phyloP scores from a whole-genome alignment of 2,888 invertebrate genomes.

The Cheilosia variabilis region DNA sequence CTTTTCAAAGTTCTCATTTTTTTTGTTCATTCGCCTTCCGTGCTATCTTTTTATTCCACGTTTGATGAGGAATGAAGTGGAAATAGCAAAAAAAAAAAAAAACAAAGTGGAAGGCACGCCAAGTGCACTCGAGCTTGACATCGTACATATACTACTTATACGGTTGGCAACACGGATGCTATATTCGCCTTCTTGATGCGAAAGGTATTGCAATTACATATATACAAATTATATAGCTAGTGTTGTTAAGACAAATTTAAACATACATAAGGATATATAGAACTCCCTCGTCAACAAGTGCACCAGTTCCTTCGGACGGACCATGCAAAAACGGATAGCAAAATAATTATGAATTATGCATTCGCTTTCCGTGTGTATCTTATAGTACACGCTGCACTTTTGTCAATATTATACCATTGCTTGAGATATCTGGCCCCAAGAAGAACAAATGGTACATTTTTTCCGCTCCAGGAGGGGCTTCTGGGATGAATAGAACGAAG shows the following conservation, averaged over 20 bases:
- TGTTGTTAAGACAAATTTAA: slow-evolving; percentile 52
- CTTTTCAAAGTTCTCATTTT: slow-evolving; percentile 45
- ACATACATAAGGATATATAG: slow-evolving; percentile 34
- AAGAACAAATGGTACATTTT: slow-evolving; percentile 9
- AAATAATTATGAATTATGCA: slow-evolving; percentile 65
- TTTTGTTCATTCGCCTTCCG: slow-evolving; percentile 11
- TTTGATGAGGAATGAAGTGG: slow-evolving; percentile 38
- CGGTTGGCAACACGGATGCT: slow-evolving; percentile 56
- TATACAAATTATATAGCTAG: no score
- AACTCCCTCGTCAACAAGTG: slow-evolving; percentile 50
- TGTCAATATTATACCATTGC: slow-evolving; percentile 61
- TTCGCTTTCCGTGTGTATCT: slow-evolving; percentile 39
- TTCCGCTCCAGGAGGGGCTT: not conserved
- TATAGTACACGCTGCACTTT: slow-evolving; percentile 59
- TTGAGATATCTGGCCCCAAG: slow-evolving; percentile 2
- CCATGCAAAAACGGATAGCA: slow-evolving; percentile 18
- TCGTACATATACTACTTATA: slow-evolving; percentile 50
- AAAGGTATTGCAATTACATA: not conserved
- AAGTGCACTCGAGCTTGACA: slow-evolving; percentile 75
- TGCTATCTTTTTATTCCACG: not conserved
- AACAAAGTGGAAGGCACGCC: slow-evolving; percentile 39
- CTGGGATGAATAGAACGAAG: slow-evolving; percentile 13
- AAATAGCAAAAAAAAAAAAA: slow-evolving; percentile 2
- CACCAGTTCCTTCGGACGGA: slow-evolving; percentile 8
- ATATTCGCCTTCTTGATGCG: slow-evolving; percentile 11